These are phyloP conservation scores for Drosophila insularis DNA, from an alignment of 1,140 invertebrate species.

Conservation along the genomic window DNA sequence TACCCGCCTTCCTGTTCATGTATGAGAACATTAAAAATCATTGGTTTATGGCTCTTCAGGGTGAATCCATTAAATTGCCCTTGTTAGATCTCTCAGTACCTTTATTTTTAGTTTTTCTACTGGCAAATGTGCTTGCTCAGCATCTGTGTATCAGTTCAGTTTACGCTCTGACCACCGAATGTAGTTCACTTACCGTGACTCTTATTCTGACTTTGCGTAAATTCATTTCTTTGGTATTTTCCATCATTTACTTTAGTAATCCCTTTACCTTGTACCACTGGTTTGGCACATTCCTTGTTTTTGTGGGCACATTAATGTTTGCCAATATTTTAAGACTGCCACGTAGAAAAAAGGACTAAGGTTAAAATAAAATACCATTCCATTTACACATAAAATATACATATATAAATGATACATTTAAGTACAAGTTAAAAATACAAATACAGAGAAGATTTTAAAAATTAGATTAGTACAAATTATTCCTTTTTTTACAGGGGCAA, in stretches of 20 bases:
- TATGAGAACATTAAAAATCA: slow-evolving; percentile 89
- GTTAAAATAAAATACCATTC: slow-evolving; percentile 19
- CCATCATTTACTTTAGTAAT: slow-evolving; percentile 97
- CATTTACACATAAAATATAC: slow-evolving; percentile 28
- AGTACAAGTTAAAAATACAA: slow-evolving; percentile 75
- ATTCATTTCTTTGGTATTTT: slow-evolving; percentile 96
- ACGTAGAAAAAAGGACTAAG: slow-evolving; percentile 39
- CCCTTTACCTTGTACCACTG: slow-evolving; percentile 96
- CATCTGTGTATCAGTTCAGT: slow-evolving; percentile 98
- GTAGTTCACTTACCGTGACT: slow-evolving; percentile 96
- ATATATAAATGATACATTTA: slow-evolving; percentile 68
- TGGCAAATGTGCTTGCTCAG: slow-evolving; percentile 95
- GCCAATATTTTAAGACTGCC: slow-evolving; percentile 45
- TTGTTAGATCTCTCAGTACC: slow-evolving; percentile 85
- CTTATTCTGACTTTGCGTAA: slow-evolving; percentile 97
- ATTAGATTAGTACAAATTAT: slow-evolving; percentile 29
- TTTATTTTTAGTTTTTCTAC: slow-evolving; percentile 89
- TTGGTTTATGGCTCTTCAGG: slow-evolving; percentile 44
- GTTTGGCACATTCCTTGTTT: slow-evolving; percentile 95
- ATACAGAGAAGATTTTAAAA: slow-evolving; percentile 49
- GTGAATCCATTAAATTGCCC: slow-evolving; percentile 74
- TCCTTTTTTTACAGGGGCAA: slow-evolving; percentile 7
- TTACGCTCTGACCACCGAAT: slow-evolving; percentile 96
- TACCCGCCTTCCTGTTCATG: slow-evolving; percentile 66
- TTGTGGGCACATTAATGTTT: slow-evolving; percentile 96